Base-by-base conservation (phyloP, 2,797 vertebrate species). In the Serranus cabrilla region DNA sequence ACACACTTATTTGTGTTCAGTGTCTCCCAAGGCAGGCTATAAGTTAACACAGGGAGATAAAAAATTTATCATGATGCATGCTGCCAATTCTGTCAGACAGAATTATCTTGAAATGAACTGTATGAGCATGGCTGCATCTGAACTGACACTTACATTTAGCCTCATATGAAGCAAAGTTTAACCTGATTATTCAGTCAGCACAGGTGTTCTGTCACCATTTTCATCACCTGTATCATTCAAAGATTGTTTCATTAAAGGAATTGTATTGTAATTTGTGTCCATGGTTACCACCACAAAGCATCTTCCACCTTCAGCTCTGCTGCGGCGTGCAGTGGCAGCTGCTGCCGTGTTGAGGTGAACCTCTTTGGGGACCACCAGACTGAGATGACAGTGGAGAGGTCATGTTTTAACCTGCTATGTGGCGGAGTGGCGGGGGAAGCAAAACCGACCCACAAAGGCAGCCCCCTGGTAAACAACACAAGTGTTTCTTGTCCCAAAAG, bases 1-100 rank as follows among this genome's bases (percentile, higher is more conserved):
- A 92, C 89, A 89, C 82, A 81, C 65, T 46, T 92, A 86, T 87
- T 94, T 86, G 76, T 90, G 86, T 81, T 77, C 21, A 11, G 63
- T 46, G 74, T 76, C 83, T 74, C 75, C 78, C 76, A 67, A 34
- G 78, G 80, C 58, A 65, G 81, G 71, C 56, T 77, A 66, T 56
- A 74, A 80, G 54, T 80, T 88, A 83, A 83, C 80, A 77, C 45
- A 40, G 42, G 31, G 34, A 60, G 71, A 87, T 87, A 25, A 90
- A 89, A 91, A 71, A 81, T 87, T 82, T 43, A 88, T 86, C 75
- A 76, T 12, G 77, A 86, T 12, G 27, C 65, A 37, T 21, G 77
- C 51, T 63, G 72, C 39, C 71, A 76, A 40, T 39, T 71, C 16
- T 63, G 37, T 51, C 49, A 62, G 43, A 25, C 34, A 59, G 40